phyloP scores from a whole-genome alignment of 2,888 invertebrate species.

The Agrilus cyanescens region DNA sequence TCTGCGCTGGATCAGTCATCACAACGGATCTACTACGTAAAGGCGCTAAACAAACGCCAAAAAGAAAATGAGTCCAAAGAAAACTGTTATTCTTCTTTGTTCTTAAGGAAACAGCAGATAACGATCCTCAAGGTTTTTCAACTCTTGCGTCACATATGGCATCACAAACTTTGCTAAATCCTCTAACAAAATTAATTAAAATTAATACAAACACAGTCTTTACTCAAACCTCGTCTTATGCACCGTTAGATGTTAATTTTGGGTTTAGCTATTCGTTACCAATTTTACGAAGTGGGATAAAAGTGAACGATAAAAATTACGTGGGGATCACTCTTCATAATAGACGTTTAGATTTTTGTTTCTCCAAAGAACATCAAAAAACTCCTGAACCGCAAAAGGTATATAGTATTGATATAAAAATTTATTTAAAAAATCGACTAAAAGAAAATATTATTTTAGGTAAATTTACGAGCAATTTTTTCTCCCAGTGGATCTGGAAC shows the following conservation, averaged over 20 bases:
- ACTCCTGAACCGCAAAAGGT: conserved; percentile 25
- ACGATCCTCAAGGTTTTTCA: conserved; percentile 47
- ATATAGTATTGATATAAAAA: conserved; percentile 15
- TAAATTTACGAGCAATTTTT: conserved; percentile 21
- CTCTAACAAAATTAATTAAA: conserved; percentile 44
- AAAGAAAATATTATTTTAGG: too few species aligned
- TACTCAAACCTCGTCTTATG: conserved; percentile 58
- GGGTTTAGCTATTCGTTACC: conserved; percentile 40
- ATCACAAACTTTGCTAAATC: conserved; percentile 50
- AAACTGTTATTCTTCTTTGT: conserved; percentile 6
- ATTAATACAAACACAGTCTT: conserved; percentile 48
- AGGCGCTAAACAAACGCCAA: too few species aligned
- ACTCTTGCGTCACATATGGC: conserved; percentile 50
- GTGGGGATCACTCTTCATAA: conserved; percentile 43
- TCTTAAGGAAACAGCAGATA: conserved; percentile 30
- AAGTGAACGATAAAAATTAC: conserved; percentile 25
- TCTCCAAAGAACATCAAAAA: conserved; percentile 16
- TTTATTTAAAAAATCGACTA: too few species aligned
- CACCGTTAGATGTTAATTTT: conserved; percentile 55
- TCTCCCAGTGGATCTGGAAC: too few species aligned
- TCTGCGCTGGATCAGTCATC: too few species aligned
- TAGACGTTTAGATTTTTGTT: conserved; percentile 40
- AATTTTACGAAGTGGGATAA: conserved; percentile 29
- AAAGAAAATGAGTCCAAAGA: too few species aligned
- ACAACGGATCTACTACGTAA: too few species aligned